phyloP scores from a whole-genome alignment of 2,113 vertebrate genomes.

The Burhinus oedicnemus region DNA sequence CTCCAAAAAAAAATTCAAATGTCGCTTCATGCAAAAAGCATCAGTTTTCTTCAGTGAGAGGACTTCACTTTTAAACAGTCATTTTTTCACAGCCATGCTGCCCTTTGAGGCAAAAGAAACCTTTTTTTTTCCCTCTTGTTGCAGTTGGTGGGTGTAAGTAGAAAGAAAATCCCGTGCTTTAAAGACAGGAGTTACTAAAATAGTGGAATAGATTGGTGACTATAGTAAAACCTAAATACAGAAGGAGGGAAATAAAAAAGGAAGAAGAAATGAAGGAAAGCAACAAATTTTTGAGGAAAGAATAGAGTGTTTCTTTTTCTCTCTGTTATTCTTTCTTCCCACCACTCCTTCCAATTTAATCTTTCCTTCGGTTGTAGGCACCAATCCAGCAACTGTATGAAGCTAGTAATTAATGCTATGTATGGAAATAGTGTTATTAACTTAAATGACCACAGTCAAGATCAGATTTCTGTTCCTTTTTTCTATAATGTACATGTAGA shows the following conservation, averaged over 20 bases:
- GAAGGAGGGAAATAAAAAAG: neutral
- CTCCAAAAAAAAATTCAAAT: neutral
- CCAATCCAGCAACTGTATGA: neutral
- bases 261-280: neutral
- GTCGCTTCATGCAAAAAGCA: neutral
- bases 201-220: neutral
- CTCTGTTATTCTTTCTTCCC: neutral
- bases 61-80: neutral
- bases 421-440: slow-evolving; percentile 24
- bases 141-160: neutral
- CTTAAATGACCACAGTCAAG: slow-evolving; percentile 29
- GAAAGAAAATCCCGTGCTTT: neutral
- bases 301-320: neutral
- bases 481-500: neutral
- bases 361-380: neutral
- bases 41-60: neutral
- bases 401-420: slow-evolving; percentile 13
- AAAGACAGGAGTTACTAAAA: neutral
- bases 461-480: slow-evolving; percentile 22
- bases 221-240: neutral
- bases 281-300: neutral
- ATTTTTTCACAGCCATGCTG: neutral
- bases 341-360: neutral
- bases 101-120: neutral
- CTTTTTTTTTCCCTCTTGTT: neutral